phyloP scores from a whole-genome alignment of 2,888 invertebrate genomes.

The Alloplasta piceator region DNA sequence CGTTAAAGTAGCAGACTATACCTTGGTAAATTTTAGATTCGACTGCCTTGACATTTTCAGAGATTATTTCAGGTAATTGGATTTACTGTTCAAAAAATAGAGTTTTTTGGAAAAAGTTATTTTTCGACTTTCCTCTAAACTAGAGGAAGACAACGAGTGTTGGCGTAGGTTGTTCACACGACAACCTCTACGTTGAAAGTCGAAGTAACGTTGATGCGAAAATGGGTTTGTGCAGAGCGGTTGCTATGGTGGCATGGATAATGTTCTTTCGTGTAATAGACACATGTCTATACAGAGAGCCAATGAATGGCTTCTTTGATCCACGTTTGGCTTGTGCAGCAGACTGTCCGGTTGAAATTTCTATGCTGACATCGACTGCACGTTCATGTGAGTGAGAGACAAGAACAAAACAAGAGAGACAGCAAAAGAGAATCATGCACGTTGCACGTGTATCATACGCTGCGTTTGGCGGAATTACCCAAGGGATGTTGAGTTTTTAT shows the following conservation, averaged over 20 bases:
- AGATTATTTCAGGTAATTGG: too few species aligned
- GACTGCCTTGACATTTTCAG: too few species aligned
- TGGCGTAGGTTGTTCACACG: too few species aligned
- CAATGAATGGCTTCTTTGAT: constrained; percentile 80
- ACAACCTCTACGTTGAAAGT: background rate
- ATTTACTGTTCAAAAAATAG: too few species aligned
- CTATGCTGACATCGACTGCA: constrained; percentile 39
- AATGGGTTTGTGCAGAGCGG: constrained; percentile 49
- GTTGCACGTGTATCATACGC: constrained; percentile 39
- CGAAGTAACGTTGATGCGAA: background rate
- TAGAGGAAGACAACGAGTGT: too few species aligned
- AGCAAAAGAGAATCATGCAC: constrained; percentile 31
- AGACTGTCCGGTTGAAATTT: constrained; percentile 54
- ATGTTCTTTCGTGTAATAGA: constrained; percentile 52
- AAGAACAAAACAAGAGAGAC: constrained; percentile 39
- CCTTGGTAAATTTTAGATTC: too few species aligned
- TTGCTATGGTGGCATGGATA: constrained; percentile 67
- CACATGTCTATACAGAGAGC: constrained; percentile 60
- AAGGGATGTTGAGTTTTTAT: constrained; percentile 55
- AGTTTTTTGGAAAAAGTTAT: too few species aligned
- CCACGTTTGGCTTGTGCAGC: constrained; percentile 72
- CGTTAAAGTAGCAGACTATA: too few species aligned
- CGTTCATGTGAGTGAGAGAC: constrained; percentile 43
- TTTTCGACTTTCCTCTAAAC: too few species aligned
- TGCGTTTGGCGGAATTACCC: constrained; percentile 60